Conservation (phyloP, 2,113 vertebrate genomes). For the Theropithecus gelada region DNA sequence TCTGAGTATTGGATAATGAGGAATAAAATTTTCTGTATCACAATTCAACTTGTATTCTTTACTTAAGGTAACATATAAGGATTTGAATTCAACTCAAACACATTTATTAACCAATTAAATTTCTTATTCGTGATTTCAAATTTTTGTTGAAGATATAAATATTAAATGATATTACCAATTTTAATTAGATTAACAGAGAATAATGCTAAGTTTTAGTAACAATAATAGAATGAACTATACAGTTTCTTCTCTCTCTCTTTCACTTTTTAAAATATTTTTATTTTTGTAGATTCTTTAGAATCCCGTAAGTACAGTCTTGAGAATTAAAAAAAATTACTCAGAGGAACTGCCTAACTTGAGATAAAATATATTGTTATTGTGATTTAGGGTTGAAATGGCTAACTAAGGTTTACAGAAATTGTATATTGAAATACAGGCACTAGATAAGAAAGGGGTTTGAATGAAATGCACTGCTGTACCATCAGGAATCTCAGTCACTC, state of each 20-base stretch:
- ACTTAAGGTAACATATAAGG: not conserved
- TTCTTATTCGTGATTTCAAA: not conserved
- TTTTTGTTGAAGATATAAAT: not conserved
- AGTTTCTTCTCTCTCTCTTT: not conserved
- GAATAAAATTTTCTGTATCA: not conserved
- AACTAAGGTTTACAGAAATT: not conserved
- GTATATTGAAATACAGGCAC: not conserved
- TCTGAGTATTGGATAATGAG: not conserved
- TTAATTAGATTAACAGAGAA: not conserved
- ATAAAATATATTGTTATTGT: not conserved
- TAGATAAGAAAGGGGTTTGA: accelerated
- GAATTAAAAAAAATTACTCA: not conserved
- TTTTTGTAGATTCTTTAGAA: not conserved
- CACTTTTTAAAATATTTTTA: not conserved
- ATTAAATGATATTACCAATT: not conserved
- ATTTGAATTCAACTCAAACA: not conserved
- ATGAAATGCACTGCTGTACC: not conserved
- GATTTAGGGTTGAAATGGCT: not conserved
- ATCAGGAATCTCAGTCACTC: not conserved
- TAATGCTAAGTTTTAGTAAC: not conserved
- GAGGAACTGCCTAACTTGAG: not conserved
- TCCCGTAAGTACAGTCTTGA: not conserved
- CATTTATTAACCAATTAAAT: not conserved
- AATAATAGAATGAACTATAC: accelerated
- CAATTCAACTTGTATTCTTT: not conserved